phyloP scores from a whole-genome alignment of 2,888 invertebrate genomes.

The Eutolmus rufibarbis region DNA sequence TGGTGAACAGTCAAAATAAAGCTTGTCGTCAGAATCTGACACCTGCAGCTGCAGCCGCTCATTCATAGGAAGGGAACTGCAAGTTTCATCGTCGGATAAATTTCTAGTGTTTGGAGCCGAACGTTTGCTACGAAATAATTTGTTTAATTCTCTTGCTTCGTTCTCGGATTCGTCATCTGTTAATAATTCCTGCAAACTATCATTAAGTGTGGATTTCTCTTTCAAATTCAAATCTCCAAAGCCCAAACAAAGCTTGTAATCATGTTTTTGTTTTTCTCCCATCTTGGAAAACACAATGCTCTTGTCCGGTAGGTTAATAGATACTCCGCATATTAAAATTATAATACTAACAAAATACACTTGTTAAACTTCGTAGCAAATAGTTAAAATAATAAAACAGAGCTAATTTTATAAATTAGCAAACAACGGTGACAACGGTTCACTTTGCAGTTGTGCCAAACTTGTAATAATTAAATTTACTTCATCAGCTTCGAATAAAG shows the following conservation, averaged over 20 bases:
- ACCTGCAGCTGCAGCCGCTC: background rate
- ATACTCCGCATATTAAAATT: background rate
- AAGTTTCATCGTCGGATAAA: background rate
- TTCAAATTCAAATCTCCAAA: background rate
- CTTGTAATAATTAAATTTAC: background rate
- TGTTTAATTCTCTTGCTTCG: constrained; percentile 17
- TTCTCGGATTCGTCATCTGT: constrained; percentile 49
- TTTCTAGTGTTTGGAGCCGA: background rate
- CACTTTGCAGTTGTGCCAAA: background rate
- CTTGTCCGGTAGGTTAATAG: background rate
- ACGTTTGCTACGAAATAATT: background rate
- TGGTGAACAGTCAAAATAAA: background rate
- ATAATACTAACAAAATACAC: background rate
- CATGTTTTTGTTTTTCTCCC: background rate
- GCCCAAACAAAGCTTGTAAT: background rate
- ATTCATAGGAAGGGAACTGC: background rate
- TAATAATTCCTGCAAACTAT: constrained; percentile 48
- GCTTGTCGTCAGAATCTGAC: background rate
- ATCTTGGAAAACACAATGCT: background rate
- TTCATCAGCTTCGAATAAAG: background rate
- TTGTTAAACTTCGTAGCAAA: background rate
- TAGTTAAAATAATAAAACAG: background rate
- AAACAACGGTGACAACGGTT: background rate
- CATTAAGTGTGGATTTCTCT: background rate
- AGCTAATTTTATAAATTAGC: background rate